Evolutionary conservation across 2,113 vertebrate genomes (phyloP), one percentile per base, ranked within the genome.

Genomic region (Rhabdornis inornatus): DNA sequence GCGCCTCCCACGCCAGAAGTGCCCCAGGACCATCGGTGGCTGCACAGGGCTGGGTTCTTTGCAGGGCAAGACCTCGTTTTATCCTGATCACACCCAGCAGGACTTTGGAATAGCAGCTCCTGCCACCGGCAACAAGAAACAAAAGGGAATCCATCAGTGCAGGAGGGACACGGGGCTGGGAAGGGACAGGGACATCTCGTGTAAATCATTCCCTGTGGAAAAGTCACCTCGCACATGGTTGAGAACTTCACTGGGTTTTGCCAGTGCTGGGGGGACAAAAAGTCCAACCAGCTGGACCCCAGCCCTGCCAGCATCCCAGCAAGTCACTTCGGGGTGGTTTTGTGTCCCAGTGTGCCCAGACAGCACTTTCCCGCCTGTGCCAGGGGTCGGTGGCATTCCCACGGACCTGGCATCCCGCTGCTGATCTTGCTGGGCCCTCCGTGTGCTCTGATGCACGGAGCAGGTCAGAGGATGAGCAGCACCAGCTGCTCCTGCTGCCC

Each of bases 101-200:
- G 90, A 94, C 92, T 96, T 96, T 82, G 89, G 80, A 92, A 91
- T 68, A 66, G 72, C 87, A 82, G 77, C 33, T 92, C n/a, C 21
- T 50, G 79, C 33, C 44, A 15, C 10, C 8, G 56, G 60, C 27
- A 90, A 55, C 72, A 44, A 35, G 35, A 3, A 2, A 4, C 64
- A 24, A 27, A 2, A 3, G 56, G 25, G 78, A 18, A 83, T 37
- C n/a, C 31, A 3, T 25, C 68, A 3, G 19, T 22, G 66, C 2
- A 1, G 35, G 61, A 53, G 40, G 71, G 83, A 75, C 30, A 27
- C 2, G 4, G 52, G 53, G 18, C 56, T 18, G 35, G 28, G 13
- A 33, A 53, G 31, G 69, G 72, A 57, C 68, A 27, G 45, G 35
- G 27, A 11, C 49, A 50, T 9, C 49, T 63, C 5, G 0, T 6